These are phyloP conservation scores for Acanthiza pusilla DNA, from an alignment of 2,797 vertebrate species.

Conservation along the genomic window DNA sequence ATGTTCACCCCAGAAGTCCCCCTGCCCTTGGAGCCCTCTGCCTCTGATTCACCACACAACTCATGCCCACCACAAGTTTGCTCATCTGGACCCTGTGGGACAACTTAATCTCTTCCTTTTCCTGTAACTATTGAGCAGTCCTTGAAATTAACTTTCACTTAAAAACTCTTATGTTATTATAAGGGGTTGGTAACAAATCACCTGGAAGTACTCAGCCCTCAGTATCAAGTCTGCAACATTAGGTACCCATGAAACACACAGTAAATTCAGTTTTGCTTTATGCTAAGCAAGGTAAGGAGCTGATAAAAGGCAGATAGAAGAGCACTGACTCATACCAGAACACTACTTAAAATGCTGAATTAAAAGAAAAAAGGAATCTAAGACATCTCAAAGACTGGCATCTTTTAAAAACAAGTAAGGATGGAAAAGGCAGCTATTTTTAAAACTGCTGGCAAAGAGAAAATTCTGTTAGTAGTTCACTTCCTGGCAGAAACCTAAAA, in stretches of 20 bases:
- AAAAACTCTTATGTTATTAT: background rate
- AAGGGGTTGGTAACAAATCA: background rate
- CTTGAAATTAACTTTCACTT: background rate
- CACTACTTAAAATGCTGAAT: background rate
- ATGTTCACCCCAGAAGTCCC: background rate
- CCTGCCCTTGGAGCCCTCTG: background rate
- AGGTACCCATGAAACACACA: accelerated
- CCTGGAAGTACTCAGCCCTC: background rate
- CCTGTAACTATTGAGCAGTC: background rate
- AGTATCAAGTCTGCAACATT: background rate
- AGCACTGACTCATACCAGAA: background rate
- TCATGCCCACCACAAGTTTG: background rate
- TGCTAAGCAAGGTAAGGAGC: background rate
- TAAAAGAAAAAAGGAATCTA: background rate
- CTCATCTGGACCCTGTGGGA: background rate
- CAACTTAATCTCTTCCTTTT: background rate
- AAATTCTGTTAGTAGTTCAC: background rate
- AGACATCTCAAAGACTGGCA: background rate
- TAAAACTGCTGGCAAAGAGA: background rate
- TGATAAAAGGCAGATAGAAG: background rate
- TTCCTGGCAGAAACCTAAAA: background rate
- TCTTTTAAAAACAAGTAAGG: background rate
- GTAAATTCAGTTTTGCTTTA: background rate
- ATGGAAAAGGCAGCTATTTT: background rate
- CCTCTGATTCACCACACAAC: background rate